Percentiles rank a stretch among this genome's conserved stretches.
Conservation (phyloP, 2,797 vertebrate genomes). For the Pogoniulus pusillus region DNA sequence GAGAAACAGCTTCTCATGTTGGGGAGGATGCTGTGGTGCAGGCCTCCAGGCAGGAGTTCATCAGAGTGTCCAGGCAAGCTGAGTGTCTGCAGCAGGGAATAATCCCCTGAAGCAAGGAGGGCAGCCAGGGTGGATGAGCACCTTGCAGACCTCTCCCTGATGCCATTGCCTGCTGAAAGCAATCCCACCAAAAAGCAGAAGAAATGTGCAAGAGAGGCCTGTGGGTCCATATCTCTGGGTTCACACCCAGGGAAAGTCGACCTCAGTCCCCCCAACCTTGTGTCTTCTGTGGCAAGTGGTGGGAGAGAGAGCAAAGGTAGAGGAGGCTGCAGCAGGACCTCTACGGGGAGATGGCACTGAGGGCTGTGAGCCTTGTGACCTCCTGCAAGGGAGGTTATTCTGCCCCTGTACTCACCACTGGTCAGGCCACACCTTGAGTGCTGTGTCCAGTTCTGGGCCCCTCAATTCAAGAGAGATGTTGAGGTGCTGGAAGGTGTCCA, state of each 20-base stretch:
- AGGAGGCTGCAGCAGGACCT: not conserved
- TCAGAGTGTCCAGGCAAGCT: not conserved
- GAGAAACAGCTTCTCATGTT: not conserved
- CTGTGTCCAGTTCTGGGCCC: no score
- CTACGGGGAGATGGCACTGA: accelerated
- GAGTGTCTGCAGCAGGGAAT: not conserved
- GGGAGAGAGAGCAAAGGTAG: not conserved
- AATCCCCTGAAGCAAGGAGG: not conserved
- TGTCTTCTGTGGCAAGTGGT: not conserved
- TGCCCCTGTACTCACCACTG: no score
- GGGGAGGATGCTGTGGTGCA: not conserved
- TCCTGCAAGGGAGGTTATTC: no score
- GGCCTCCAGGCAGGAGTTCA: not conserved
- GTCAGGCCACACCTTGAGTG: no score
- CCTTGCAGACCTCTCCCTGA: not conserved
- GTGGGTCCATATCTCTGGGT: not conserved
- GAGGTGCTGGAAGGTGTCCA: no score
- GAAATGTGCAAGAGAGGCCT: not conserved
- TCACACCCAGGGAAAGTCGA: not conserved
- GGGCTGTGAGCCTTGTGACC: not conserved
- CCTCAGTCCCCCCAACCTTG: not conserved
- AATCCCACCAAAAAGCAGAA: not conserved
- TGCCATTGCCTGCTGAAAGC: not conserved
- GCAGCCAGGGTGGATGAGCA: not conserved
- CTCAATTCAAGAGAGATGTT: no score